Conservation (phyloP, 2,888 invertebrate species). For the Ichneumon xanthorius region DNA sequence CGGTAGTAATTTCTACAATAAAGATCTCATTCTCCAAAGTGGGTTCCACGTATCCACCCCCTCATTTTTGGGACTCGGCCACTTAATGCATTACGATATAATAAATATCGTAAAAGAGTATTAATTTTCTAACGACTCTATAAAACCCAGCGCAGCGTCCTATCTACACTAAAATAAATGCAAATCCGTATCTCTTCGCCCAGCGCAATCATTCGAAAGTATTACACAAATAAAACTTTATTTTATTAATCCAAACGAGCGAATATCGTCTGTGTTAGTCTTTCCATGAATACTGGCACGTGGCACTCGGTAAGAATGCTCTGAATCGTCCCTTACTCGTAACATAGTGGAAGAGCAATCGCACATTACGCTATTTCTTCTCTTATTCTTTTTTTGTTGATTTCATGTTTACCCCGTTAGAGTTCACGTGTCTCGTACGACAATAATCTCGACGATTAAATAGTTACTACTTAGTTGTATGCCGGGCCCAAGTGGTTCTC, state of each 20-base stretch:
- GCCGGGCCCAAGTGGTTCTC: slow-evolving; percentile 93
- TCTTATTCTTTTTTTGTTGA: neutral
- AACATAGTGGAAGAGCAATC: slow-evolving; percentile 28
- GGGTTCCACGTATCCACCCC: too few relatives aligned
- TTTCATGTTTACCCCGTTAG: slow-evolving; percentile 3
- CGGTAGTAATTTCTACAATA: neutral
- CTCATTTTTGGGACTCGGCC: too few relatives aligned
- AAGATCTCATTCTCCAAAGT: neutral
- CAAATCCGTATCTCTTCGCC: neutral
- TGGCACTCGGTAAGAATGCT: slow-evolving; percentile 30
- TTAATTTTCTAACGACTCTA: neutral
- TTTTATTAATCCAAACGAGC: slow-evolving; percentile 64
- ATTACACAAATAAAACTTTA: slow-evolving; percentile 70
- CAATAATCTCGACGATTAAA: slow-evolving; percentile 46
- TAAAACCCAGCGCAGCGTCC: neutral
- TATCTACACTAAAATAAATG: neutral
- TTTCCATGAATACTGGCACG: slow-evolving; percentile 58
- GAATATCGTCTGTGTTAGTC: slow-evolving; percentile 55
- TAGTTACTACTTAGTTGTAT: slow-evolving; percentile 91
- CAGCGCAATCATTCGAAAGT: neutral
- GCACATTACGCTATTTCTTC: neutral
- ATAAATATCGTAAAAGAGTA: neutral
- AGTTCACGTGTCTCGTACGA: slow-evolving; percentile 32
- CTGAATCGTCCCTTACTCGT: slow-evolving; percentile 1
- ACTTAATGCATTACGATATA: too few relatives aligned